Percentiles rank a stretch among this genome's conserved stretches.
phyloP scores from a whole-genome alignment of 2,888 invertebrate genomes.

The Pantelozetes paolii region DNA sequence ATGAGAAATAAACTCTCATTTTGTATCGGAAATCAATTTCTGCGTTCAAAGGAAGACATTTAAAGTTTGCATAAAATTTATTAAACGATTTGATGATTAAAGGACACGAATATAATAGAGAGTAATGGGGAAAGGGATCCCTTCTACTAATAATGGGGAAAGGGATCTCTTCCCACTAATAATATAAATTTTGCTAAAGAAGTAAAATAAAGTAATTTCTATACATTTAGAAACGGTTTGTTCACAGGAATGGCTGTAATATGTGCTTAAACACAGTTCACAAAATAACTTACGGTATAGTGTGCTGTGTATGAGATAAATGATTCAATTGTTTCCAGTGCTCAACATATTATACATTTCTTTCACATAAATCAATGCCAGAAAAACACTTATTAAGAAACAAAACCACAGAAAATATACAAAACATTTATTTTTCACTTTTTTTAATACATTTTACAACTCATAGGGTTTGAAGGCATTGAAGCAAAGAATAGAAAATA shows the following conservation, averaged over 20 bases:
- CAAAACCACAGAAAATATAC: no score
- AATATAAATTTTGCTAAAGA: slow-evolving; percentile 15
- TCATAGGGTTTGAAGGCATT: slow-evolving; percentile 13
- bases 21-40: slow-evolving; percentile 24
- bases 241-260: not conserved
- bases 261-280: not conserved
- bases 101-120: not conserved
- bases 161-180: not conserved
- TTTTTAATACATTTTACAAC: no score
- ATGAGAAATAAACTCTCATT: slow-evolving; percentile 9
- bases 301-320: slow-evolving; percentile 14
- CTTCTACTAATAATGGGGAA: no score
- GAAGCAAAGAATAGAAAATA: not conserved
- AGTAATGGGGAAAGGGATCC: not conserved
- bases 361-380: slow-evolving; percentile 24
- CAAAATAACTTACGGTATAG: no score
- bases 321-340: not conserved
- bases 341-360: slow-evolving; percentile 12
- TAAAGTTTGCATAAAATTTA: slow-evolving; percentile 32
- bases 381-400: slow-evolving; percentile 28
- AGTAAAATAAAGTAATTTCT: not conserved
- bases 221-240: not conserved
- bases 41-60: slow-evolving; percentile 19
- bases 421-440: no score
- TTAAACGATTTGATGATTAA: slow-evolving; percentile 16